A percentile compares a stretch with the other conserved stretches of the same genome.
Evolutionary conservation across 1,140 invertebrate genomes (phyloP).

Genomic region (Lasioglossum baleicum): DNA sequence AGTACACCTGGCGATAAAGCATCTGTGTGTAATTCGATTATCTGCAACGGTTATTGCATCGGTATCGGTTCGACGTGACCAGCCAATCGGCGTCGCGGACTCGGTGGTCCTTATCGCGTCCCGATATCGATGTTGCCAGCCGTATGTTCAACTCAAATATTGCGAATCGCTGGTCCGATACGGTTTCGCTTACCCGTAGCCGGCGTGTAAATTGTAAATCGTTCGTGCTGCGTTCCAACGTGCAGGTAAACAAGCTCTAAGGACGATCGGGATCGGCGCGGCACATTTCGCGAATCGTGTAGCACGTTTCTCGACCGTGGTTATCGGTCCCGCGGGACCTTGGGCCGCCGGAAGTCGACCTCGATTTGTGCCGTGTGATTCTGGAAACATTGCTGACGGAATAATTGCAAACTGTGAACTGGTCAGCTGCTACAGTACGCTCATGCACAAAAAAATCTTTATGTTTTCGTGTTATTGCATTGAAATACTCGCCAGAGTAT

Average conservation of each 20-base stretch:
- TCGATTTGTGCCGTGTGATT: not conserved
- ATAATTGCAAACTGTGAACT: too few species aligned
- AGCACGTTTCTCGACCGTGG: slow-evolving; percentile 6
- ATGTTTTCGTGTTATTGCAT: too few species aligned
- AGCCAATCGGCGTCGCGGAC: slow-evolving; percentile 36
- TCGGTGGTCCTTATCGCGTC: slow-evolving; percentile 42
- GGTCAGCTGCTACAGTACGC: too few species aligned
- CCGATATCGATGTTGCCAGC: slow-evolving; percentile 50
- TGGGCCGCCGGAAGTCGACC: not conserved
- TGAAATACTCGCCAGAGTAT: too few species aligned
- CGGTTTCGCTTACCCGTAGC: slow-evolving; percentile 26
- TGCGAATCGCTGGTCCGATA: slow-evolving; percentile 57
- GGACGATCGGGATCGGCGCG: not conserved
- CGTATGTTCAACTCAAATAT: slow-evolving; percentile 59
- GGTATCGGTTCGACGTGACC: slow-evolving; percentile 24
- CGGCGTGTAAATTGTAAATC: slow-evolving; percentile 19
- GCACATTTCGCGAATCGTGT: not conserved
- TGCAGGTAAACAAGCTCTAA: slow-evolving; percentile 45
- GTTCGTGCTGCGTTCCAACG: not conserved
- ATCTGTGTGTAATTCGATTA: slow-evolving; percentile 60
- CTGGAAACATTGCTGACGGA: too few species aligned
- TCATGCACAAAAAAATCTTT: too few species aligned
- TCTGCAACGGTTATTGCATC: slow-evolving; percentile 59
- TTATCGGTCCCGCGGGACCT: slow-evolving; percentile 19
- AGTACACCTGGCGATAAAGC: slow-evolving; percentile 55